Base-by-base conservation (phyloP, 2,113 vertebrate genomes). In the Haplochromis vanheusdeni region DNA sequence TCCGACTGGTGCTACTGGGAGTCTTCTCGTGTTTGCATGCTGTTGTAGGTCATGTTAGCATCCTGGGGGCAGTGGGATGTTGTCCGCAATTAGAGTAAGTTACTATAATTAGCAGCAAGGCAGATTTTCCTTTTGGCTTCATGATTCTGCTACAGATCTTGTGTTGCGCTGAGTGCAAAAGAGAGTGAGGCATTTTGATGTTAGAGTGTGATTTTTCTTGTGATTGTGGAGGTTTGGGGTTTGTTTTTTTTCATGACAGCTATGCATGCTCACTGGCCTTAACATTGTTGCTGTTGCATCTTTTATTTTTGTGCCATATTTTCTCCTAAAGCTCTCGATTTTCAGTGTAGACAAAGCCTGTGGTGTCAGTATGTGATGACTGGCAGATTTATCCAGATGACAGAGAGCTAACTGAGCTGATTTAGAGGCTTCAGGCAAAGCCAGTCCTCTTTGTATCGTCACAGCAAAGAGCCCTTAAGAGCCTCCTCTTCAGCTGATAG, bases 21-120 rank as follows among this genome's bases (percentile, higher is more conserved):
- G 80, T 70, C 35, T 17, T 86, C 81, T 80, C 9, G 8, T 91
- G 86, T 89, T 82, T 87, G 84, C 49, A 45, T 86, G 86, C 47
- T 40, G 58, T 94, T 92, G 92, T 93, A 92, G 93, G 93, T 93
- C 91, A 93, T 54, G 82, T 45, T 85, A 40, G 92, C 75, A 52
- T 94, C 90, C 93, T 77, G 31, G 83, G 80, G 93, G 88, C 80
- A 51, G 82, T 6, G 79, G 82, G 92, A 92, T 83, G 91, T 82
- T 92, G 92, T 90, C 84, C 37, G 81, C 84, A 91, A 89, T 93
- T 88, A 88, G 80, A 90, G 52, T 86, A 79, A 49, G 89, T 85
- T 90, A 4, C 94, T 93, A 91, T 91, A 91, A 91, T 93, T 95
- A 94, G 89, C 73, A 84, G 62, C 82, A 37, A 6, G 21, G 49